Evolutionary conservation across 2,797 vertebrate genomes (phyloP).

Genomic region (Florisuga fusca): DNA sequence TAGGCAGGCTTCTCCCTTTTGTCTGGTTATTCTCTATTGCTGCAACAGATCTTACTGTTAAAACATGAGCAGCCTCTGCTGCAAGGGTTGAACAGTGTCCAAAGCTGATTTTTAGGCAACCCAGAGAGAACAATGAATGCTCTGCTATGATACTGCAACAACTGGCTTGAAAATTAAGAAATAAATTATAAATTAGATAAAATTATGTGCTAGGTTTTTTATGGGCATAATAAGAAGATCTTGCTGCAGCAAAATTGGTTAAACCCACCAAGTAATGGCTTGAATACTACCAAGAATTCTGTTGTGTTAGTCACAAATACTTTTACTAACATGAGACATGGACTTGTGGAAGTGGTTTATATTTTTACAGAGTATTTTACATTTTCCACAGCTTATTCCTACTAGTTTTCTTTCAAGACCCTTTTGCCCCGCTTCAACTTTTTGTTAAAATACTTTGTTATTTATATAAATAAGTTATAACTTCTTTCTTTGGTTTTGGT

Average conservation of each 20-base stretch:
- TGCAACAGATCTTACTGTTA: not conserved
- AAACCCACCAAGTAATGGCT: not conserved
- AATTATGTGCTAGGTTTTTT: not conserved
- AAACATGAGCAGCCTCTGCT: not conserved
- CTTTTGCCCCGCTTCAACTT: not conserved
- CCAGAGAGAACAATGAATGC: not conserved
- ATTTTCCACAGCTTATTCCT: not conserved
- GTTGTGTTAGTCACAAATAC: not conserved
- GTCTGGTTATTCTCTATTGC: not conserved
- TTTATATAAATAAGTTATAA: conserved; percentile 27
- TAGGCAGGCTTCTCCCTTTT: not conserved
- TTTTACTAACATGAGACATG: not conserved
- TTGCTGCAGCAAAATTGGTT: not conserved
- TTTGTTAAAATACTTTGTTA: conserved; percentile 29
- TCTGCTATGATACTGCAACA: not conserved
- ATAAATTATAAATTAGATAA: not conserved
- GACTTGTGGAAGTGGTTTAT: not conserved
- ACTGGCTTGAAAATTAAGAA: conserved; percentile 3
- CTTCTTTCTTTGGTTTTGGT: conserved; percentile 14
- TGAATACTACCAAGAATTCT: not conserved
- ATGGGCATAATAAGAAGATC: not conserved
- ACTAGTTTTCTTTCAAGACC: not conserved
- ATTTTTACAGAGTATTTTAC: not conserved
- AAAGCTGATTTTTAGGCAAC: not conserved
- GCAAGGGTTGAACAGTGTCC: not conserved